These are phyloP conservation scores for Myiozetetes cayanensis DNA, from an alignment of 2,113 vertebrate genomes.

Conservation along the genomic window DNA sequence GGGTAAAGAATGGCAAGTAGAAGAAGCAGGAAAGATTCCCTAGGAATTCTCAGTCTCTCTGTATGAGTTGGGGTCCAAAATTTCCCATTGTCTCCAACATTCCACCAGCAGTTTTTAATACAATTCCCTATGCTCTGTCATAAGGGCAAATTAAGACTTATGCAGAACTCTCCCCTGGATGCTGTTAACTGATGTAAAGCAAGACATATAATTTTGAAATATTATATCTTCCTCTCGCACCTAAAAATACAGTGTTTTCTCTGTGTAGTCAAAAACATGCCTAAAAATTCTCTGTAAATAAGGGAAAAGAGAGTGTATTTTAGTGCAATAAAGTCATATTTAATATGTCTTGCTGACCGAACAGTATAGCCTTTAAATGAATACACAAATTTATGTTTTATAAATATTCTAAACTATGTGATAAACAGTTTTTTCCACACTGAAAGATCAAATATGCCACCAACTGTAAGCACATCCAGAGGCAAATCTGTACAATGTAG, in stretches of 20 bases:
- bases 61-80: not conserved
- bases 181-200: not conserved
- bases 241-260: not conserved
- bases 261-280: not conserved
- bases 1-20: not conserved
- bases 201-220: not conserved
- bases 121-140: not conserved
- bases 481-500: conserved; percentile 35
- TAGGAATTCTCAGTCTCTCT: not conserved
- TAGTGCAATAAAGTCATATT: not conserved
- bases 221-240: not conserved
- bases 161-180: not conserved
- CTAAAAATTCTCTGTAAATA: not conserved
- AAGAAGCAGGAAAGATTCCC: not conserved
- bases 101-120: not conserved
- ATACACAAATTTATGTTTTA: conserved; percentile 24
- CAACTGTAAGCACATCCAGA: conserved; percentile 27
- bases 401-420: conserved; percentile 31
- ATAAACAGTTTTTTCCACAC: conserved; percentile 33
- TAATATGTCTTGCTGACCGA: not conserved
- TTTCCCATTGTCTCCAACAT: not conserved
- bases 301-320: not conserved
- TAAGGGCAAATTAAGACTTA: not conserved
- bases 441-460: conserved; percentile 34
- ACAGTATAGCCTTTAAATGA: not conserved